Conservation (phyloP, 1,140 invertebrate species). For the Oreohelix idahoensis region DNA sequence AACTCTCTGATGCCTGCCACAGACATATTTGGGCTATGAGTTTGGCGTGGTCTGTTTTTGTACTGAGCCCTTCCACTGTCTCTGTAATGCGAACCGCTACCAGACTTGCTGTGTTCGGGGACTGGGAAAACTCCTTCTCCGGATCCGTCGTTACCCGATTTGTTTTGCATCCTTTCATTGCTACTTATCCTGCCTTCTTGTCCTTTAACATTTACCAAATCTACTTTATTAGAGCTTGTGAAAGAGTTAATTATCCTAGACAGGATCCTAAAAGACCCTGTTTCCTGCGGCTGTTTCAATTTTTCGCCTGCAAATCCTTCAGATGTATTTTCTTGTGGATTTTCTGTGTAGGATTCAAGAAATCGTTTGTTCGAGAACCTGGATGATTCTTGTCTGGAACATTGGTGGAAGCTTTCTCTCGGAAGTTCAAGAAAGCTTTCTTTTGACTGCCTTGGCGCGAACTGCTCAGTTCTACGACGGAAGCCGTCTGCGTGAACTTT, state of each 20-base stretch:
- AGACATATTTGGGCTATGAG: neutral
- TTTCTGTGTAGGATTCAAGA: too few species aligned
- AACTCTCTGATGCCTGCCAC: neutral
- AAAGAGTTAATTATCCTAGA: neutral
- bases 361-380: too few species aligned
- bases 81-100: neutral
- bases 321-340: too few species aligned
- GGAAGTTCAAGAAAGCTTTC: too few species aligned
- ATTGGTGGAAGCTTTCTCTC: too few species aligned
- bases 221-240: neutral
- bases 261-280: neutral
- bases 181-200: neutral
- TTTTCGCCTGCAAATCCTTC: neutral
- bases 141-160: neutral
- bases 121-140: neutral
- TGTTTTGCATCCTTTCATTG: neutral
- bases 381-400: too few species aligned
- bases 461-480: neutral
- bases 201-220: too few species aligned
- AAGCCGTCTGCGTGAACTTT: neutral
- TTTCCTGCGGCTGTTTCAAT: neutral
- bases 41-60: neutral
- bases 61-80: neutral
- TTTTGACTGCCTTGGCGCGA: too few species aligned
- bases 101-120: neutral